phyloP scores from a whole-genome alignment of 2,113 vertebrate species.

The Nematolebias whitei region DNA sequence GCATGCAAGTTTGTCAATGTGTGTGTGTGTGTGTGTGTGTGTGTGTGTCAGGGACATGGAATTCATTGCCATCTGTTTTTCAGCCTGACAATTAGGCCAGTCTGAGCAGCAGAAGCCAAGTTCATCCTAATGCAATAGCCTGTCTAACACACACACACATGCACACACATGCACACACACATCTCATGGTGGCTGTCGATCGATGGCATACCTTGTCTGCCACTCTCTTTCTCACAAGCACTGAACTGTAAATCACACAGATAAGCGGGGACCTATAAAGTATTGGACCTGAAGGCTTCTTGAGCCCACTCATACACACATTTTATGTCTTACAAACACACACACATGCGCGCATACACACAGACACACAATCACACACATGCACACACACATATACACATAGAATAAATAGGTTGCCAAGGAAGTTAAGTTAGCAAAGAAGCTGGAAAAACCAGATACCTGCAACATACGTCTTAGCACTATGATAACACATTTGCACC shows the following conservation, averaged over 20 bases:
- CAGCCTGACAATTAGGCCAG: constrained; percentile 65
- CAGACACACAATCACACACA: no score
- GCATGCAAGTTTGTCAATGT: constrained; percentile 12
- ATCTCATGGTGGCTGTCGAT: constrained; percentile 48
- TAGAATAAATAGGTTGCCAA: constrained; percentile 46
- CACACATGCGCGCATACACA: no score
- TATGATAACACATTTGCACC: background rate
- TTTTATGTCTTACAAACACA: no score
- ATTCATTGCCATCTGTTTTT: constrained; percentile 61
- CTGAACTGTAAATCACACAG: constrained; percentile 61
- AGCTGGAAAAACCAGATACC: constrained; percentile 28
- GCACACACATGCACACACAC: background rate
- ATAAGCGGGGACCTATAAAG: constrained; percentile 67
- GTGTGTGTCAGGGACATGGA: constrained; percentile 23
- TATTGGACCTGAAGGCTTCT: constrained; percentile 53
- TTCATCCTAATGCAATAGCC: constrained; percentile 63
- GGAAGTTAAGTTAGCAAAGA: constrained; percentile 7
- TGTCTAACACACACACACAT: constrained; percentile 35
- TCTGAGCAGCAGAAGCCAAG: constrained; percentile 58
- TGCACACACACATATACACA: background rate
- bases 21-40: constrained; percentile 8
- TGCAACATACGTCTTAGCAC: constrained; percentile 39
- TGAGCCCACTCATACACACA: constrained; percentile 14
- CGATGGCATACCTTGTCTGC: constrained; percentile 65
- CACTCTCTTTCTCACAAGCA: constrained; percentile 59